Conservation (phyloP, 53 echinoderm and acorn worm genomes). For the Apostichopus leukothele region DNA sequence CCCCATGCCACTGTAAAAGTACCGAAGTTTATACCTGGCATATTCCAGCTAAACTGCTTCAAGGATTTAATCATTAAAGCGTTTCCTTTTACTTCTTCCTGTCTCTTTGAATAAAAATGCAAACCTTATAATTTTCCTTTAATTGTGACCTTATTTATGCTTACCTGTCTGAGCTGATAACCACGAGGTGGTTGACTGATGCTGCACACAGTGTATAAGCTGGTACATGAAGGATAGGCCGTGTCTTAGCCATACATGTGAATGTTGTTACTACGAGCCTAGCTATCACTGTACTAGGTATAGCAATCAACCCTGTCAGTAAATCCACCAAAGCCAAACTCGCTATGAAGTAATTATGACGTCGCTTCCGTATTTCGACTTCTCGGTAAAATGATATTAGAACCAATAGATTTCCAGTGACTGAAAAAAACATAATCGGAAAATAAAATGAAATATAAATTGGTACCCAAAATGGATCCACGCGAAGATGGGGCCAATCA, state of each 20-base stretch:
- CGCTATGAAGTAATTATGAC: constrained; percentile 44
- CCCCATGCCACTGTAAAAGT: too few relatives aligned
- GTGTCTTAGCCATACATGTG: constrained; percentile 38
- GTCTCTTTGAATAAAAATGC: too few relatives aligned
- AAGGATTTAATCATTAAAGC: too few relatives aligned
- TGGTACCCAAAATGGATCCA: constrained; percentile 3
- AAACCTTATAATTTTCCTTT: too few relatives aligned
- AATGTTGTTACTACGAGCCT: constrained; percentile 11
- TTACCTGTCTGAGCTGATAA: constrained; percentile 28
- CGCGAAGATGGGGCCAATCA: constrained; percentile 8
- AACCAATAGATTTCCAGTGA: constrained; percentile 12
- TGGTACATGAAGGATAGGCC: constrained; percentile 41
- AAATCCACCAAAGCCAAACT: constrained; percentile 30
- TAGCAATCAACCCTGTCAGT: not conserved
- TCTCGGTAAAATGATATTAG: constrained; percentile 15
- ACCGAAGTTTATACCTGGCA: too few relatives aligned
- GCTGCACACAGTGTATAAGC: constrained; percentile 34
- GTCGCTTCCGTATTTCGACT: constrained; percentile 31
- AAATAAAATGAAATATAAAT: constrained; percentile 4
- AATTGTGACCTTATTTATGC: not conserved
- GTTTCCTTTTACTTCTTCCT: too few relatives aligned
- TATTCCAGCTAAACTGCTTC: too few relatives aligned
- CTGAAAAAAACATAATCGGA: constrained; percentile 26
- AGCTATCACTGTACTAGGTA: constrained; percentile 33
- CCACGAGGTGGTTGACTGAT: constrained; percentile 24